Percentiles rank a stretch among this genome's conserved stretches.
These are phyloP conservation scores for Philonicus albiceps DNA, from an alignment of 2,888 invertebrate genomes.

Conservation along the genomic window DNA sequence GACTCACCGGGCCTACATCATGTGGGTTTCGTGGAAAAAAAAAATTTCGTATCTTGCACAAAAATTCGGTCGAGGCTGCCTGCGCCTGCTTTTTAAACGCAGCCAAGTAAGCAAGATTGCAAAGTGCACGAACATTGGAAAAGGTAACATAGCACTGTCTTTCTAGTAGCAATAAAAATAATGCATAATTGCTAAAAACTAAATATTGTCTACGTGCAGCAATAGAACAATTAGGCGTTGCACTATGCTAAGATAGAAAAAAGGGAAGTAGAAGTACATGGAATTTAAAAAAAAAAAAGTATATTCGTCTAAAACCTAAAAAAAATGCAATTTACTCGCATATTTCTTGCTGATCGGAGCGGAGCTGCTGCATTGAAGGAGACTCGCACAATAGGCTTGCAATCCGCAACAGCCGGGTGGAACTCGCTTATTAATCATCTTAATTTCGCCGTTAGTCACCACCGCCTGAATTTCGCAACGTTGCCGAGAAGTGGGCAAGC, in stretches of 20 bases:
- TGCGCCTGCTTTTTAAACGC: not conserved
- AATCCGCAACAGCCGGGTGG: not conserved
- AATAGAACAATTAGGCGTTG: not conserved
- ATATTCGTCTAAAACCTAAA: not conserved
- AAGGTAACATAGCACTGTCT: not conserved
- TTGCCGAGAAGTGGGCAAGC: slow-evolving; percentile 1
- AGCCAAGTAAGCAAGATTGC: not conserved
- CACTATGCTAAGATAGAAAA: not conserved
- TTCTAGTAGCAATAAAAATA: too few relatives aligned
- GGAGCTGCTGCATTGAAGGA: not conserved
- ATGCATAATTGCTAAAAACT: not conserved
- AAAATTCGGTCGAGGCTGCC: not conserved
- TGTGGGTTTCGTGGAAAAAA: not conserved
- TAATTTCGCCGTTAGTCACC: slow-evolving; percentile 13
- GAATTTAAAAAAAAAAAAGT: too few relatives aligned
- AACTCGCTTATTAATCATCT: slow-evolving; percentile 20
- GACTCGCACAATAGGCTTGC: not conserved
- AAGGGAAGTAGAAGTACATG: not conserved
- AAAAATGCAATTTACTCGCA: not conserved
- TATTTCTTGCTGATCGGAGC: not conserved
- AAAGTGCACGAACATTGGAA: not conserved
- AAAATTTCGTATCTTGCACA: not conserved
- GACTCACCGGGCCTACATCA: not conserved
- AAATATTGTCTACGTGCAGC: not conserved
- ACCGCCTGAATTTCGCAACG: slow-evolving; percentile 4